Evolutionary conservation across 2,797 vertebrate species (phyloP).

Genomic region (Lacerta bilineata): DNA sequence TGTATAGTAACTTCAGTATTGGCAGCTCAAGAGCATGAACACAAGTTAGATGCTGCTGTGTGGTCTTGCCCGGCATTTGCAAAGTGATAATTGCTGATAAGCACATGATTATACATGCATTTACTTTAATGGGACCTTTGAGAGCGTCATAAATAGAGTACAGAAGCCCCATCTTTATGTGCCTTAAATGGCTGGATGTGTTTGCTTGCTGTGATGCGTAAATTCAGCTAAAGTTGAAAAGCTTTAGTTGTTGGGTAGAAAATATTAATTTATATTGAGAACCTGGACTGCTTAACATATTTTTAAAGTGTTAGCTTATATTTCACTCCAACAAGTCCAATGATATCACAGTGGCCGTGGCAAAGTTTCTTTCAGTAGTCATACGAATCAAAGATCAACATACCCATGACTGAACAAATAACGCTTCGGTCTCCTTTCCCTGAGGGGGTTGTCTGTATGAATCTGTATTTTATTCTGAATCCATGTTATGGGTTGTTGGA

Average conservation of each 20-base stretch:
- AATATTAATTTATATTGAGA: conserved; percentile 28
- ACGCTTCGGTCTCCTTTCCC: no score
- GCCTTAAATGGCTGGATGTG: not conserved
- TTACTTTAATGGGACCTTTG: conserved; percentile 16
- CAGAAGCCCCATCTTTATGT: not conserved
- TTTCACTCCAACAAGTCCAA: no score
- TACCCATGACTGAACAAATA: no score
- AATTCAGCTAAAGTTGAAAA: not conserved
- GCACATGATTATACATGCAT: conserved; percentile 18
- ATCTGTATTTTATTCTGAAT: no score
- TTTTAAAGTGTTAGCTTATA: not conserved
- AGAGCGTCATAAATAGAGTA: not conserved
- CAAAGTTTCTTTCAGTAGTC: no score
- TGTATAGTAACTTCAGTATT: conserved; percentile 41
- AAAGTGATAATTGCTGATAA: conserved; percentile 3
- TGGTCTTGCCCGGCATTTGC: conserved; percentile 30
- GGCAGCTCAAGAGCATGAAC: conserved; percentile 43
- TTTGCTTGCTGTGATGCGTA: not conserved
- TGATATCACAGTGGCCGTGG: no score
- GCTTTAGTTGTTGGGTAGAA: not conserved
- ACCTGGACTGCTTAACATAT: not conserved
- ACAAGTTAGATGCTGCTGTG: not conserved
- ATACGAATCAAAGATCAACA: no score
- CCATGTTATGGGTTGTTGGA: no score
- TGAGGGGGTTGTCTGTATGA: no score